Percentiles rank a stretch among this genome's conserved stretches.
phyloP scores from a whole-genome alignment of 2,888 invertebrate genomes.

The Hyppa rectilinea region DNA sequence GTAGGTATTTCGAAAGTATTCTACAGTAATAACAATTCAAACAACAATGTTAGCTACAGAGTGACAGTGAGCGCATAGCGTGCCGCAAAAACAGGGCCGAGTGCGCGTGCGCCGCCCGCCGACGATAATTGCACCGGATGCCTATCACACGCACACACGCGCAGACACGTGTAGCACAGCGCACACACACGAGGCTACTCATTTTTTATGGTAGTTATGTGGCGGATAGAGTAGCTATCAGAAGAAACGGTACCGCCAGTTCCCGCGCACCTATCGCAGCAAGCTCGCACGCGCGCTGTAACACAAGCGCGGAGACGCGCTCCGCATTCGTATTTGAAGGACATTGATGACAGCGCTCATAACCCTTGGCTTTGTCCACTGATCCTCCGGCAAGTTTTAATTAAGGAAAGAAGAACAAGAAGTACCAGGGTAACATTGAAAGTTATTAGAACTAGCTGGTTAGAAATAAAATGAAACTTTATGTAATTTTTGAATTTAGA shows the following conservation, averaged over 20 bases:
- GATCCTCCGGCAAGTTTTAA: no score
- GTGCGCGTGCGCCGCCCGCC: slow-evolving; percentile 55
- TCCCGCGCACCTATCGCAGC: slow-evolving; percentile 25
- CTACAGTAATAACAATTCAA: slow-evolving; percentile 2
- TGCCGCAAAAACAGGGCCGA: slow-evolving; percentile 50
- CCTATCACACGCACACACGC: slow-evolving; percentile 52
- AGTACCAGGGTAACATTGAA: no score
- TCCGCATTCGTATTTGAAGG: no score
- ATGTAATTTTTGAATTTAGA: no score
- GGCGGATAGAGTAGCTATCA: slow-evolving; percentile 35
- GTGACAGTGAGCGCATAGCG: slow-evolving; percentile 29
- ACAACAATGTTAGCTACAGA: slow-evolving; percentile 28
- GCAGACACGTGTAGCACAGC: not conserved
- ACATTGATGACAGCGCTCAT: not conserved
- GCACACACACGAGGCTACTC: slow-evolving; percentile 20
- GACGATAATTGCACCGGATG: slow-evolving; percentile 64
- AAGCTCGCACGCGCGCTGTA: not conserved
- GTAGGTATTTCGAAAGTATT: slow-evolving; percentile 2
- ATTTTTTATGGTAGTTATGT: slow-evolving; percentile 42
- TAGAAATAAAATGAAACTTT: no score
- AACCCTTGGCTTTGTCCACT: not conserved
- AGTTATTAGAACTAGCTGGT: no score
- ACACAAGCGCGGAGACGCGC: no score
- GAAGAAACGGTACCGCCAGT: slow-evolving; percentile 53
- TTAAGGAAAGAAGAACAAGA: no score